Conservation (phyloP, 1,140 invertebrate genomes). For the Drosophila micromelanica region DNA sequence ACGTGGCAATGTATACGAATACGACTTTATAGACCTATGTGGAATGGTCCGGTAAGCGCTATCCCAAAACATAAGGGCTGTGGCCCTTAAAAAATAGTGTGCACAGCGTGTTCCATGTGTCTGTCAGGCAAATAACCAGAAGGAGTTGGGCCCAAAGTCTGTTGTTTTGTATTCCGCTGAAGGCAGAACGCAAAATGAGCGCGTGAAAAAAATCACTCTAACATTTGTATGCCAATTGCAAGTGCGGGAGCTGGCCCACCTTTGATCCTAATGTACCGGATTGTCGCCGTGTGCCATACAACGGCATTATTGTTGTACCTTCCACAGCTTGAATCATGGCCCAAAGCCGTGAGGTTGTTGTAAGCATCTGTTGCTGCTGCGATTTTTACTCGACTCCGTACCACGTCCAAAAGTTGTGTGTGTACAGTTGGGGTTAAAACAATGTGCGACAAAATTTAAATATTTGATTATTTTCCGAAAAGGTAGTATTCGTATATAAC, state of each 20-base stretch:
- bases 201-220: constrained; percentile 79
- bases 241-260: neutral
- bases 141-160: constrained; percentile 27
- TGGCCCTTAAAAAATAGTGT: constrained; percentile 53
- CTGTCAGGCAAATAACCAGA: neutral
- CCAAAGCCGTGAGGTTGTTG: constrained; percentile 62
- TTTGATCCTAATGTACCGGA: constrained; percentile 6
- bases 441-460: constrained; percentile 61
- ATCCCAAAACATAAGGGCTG: constrained; percentile 1
- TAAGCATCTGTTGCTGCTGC: constrained; percentile 62
- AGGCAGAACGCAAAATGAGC: constrained; percentile 42
- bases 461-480: constrained; percentile 50
- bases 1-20: constrained; percentile 36
- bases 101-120: constrained; percentile 13
- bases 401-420: neutral
- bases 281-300: constrained; percentile 35
- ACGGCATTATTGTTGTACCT: constrained; percentile 48
- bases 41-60: constrained; percentile 2
- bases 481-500: constrained; percentile 3
- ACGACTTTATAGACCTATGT: constrained; percentile 10
- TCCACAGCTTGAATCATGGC: constrained; percentile 49
- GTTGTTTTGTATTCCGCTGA: constrained; percentile 66
- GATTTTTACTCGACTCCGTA: neutral
- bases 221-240: constrained; percentile 77
- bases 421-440: constrained; percentile 21